Base-by-base conservation (phyloP, 1,140 invertebrate species). In the Bradysia coprophila region DNA sequence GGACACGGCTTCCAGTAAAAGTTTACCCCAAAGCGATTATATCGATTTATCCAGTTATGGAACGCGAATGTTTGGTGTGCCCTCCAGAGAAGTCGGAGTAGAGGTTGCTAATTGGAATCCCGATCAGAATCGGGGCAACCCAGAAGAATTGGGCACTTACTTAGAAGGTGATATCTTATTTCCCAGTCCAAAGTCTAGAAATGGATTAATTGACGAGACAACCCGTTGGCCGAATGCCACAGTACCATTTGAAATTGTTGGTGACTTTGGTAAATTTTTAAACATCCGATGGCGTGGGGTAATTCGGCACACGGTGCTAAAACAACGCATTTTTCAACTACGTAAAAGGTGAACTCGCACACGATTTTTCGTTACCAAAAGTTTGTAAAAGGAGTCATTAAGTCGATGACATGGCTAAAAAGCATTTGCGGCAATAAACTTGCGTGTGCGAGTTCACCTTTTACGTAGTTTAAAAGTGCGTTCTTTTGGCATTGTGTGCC, bases 241-340 rank as follows among this genome's bases (percentile, higher is more conserved):
- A 2, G 67, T 87, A 2, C 81, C 81, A 2, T 87, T 78, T 50
- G 61, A 72, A 45, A 74, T 85, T 33, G 67, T 69, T 5, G 71
- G 72, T n/a, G 55, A 59, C 28, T 84, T 76, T 48, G n/a, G n/a
- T n/a, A n/a, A n/a, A n/a, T 66, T 70, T 68, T 69, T 63, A 45
- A 13, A 33, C 19, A 21, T 8, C 8, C 28, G 23, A n/a, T n/a
- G n/a, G n/a, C n/a, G n/a, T n/a, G n/a, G n/a, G n/a, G n/a, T n/a
- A n/a, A n/a, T n/a, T n/a, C n/a, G n/a, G n/a, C n/a, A n/a, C n/a
- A n/a, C n/a, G n/a, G n/a, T n/a, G n/a, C n/a, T n/a, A n/a, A n/a
- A n/a, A n/a, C n/a, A n/a, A n/a, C n/a, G n/a, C n/a, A n/a, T n/a
- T n/a, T n/a, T n/a, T n/a, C n/a, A n/a, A n/a, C n/a, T n/a, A n/a